Evolutionary conservation across 2,113 vertebrate species (phyloP).

Genomic region (Pseudopodoces humilis): DNA sequence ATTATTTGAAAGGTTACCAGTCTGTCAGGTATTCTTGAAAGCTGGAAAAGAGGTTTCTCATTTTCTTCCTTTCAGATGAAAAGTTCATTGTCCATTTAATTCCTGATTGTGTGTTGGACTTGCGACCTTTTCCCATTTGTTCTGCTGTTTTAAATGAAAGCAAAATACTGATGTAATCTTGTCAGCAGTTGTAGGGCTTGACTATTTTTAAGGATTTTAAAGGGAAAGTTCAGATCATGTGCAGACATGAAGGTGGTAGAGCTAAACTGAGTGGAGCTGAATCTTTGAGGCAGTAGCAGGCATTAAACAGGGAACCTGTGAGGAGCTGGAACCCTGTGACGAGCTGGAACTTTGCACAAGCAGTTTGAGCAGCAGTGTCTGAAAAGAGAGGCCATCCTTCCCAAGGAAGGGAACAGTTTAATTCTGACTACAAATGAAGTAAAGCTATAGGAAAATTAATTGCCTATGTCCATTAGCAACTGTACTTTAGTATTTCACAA

Average conservation of each 20-base stretch:
- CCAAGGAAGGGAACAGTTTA: not conserved
- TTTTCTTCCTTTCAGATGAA: not conserved
- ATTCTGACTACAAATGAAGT: not conserved
- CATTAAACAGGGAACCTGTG: not conserved
- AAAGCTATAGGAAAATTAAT: not conserved
- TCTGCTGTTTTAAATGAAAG: not conserved
- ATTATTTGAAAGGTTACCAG: not conserved
- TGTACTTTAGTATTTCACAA: not conserved
- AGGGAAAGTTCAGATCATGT: not conserved
- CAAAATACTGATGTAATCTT: not conserved
- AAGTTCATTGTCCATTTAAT: not conserved
- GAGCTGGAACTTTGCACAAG: not conserved
- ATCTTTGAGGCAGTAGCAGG: not conserved
- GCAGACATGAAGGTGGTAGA: not conserved
- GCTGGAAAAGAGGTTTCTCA: not conserved
- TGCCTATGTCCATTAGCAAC: not conserved
- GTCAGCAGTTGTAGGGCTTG: not conserved
- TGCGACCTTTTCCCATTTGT: not conserved
- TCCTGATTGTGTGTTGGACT: not conserved
- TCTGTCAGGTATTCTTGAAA: not conserved
- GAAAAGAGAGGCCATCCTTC: not conserved
- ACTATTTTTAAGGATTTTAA: not conserved
- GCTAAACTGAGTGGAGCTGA: not conserved
- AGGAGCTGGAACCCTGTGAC: not conserved
- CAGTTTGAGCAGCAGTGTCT: not conserved